These are phyloP conservation scores for Philotrypesis tridentata DNA, from an alignment of 1,140 invertebrate species.

Conservation along the genomic window DNA sequence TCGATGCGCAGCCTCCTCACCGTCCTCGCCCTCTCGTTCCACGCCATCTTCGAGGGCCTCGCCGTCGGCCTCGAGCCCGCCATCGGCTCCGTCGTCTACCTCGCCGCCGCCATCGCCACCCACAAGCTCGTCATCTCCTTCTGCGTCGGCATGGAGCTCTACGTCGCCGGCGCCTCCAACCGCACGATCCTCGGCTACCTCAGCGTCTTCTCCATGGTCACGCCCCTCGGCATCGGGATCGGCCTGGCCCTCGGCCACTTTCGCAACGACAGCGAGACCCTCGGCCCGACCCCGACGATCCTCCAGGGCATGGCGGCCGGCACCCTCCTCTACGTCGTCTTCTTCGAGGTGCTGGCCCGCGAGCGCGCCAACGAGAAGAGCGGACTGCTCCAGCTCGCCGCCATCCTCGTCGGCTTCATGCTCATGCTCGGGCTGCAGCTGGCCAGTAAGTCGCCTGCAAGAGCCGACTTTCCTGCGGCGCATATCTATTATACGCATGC, in stretches of 20 bases:
- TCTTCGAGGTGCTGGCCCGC: conserved; percentile 90
- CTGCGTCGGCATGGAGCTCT: conserved; percentile 80
- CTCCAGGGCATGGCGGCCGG: conserved; percentile 90
- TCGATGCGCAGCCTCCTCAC: conserved; percentile 79
- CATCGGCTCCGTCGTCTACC: conserved; percentile 78
- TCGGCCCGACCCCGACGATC: conserved; percentile 72
- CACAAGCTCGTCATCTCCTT: conserved; percentile 86
- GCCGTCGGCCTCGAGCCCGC: conserved; percentile 84
- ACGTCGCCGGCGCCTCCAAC: conserved; percentile 78
- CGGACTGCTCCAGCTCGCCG: conserved; percentile 81
- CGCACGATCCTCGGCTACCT: conserved; percentile 77
- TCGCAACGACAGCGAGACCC: conserved; percentile 70
- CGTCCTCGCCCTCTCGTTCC: conserved; percentile 85
- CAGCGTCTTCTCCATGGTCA: conserved; percentile 78
- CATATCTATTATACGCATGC: too few species aligned
- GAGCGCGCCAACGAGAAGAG: conserved; percentile 80
- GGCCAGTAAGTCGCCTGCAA: conserved; percentile 80
- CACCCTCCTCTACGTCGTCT: conserved; percentile 91
- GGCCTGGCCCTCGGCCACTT: conserved; percentile 73
- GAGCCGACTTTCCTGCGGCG: too few species aligned
- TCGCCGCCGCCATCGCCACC: conserved; percentile 82
- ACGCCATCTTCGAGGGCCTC: conserved; percentile 88
- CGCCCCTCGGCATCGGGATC: conserved; percentile 81
- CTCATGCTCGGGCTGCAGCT: conserved; percentile 86
- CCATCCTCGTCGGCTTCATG: conserved; percentile 83